These are phyloP conservation scores for Trichopoda pennipes DNA, from an alignment of 2,888 invertebrate species.

Conservation along the genomic window DNA sequence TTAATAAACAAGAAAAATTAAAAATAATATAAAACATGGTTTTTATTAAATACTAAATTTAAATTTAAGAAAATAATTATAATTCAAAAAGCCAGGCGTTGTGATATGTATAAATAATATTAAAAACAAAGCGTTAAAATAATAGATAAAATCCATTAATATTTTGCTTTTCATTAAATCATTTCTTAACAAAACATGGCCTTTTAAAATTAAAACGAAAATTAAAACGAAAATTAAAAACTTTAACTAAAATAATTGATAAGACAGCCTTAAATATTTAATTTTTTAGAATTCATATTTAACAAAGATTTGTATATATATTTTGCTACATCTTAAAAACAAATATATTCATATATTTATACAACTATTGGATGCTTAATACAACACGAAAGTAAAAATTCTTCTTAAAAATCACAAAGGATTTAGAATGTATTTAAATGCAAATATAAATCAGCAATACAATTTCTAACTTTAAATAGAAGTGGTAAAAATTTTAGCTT, in stretches of 20 bases:
- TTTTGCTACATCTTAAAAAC: constrained; percentile 61
- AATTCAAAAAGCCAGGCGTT: constrained; percentile 76
- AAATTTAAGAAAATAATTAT: constrained; percentile 64
- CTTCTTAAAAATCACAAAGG: constrained; percentile 46
- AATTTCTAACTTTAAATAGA: constrained; percentile 55
- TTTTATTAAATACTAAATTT: constrained; percentile 59
- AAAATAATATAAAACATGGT: constrained; percentile 65
- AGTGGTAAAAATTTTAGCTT: constrained; percentile 58
- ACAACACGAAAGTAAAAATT: constrained; percentile 68
- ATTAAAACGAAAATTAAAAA: constrained; percentile 24
- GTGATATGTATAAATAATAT: constrained; percentile 80
- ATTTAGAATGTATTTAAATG: constrained; percentile 60
- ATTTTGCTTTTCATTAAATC: constrained; percentile 62
- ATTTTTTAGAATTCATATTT: constrained; percentile 52
- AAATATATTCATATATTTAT: constrained; percentile 47
- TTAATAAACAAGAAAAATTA: constrained; percentile 43
- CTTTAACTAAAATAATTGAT: constrained; percentile 47
- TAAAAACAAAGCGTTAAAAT: constrained; percentile 70
- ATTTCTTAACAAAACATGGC: constrained; percentile 54
- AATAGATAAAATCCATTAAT: constrained; percentile 47
- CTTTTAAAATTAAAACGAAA: constrained; percentile 40
- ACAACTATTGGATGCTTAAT: constrained; percentile 63
- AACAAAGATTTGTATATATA: constrained; percentile 58
- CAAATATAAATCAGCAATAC: constrained; percentile 33
- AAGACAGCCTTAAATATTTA: constrained; percentile 61